Evolutionary conservation across 1,140 invertebrate genomes (phyloP).

Genomic region (Eupeodes corollae): DNA sequence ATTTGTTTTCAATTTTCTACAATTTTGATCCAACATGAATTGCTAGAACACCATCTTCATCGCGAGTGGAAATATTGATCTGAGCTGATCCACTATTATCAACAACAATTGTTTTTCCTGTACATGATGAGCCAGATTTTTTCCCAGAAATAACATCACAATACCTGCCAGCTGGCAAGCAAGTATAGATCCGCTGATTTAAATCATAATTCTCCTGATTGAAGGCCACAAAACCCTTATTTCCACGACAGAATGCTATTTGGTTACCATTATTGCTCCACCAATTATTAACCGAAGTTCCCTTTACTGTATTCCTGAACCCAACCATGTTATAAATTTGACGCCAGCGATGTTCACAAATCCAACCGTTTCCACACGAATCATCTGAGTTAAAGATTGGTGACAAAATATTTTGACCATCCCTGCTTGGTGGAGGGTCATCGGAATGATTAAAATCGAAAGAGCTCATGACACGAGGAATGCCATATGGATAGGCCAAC

Average conservation of each 20-base stretch:
- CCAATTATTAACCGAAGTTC: constrained; percentile 50
- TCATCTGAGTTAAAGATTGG: constrained; percentile 44
- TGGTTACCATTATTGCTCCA: constrained; percentile 68
- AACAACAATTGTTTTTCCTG: constrained; percentile 57
- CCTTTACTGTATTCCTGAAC: constrained; percentile 55
- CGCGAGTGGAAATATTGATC: constrained; percentile 44
- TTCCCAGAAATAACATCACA: constrained; percentile 75
- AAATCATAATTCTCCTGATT: constrained; percentile 51
- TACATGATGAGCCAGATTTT: constrained; percentile 49
- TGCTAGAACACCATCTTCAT: constrained; percentile 61
- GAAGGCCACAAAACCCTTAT: constrained; percentile 61
- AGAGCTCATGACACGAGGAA: constrained; percentile 65
- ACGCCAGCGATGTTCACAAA: constrained; percentile 85
- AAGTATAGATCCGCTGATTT: constrained; percentile 49
- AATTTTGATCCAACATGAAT: constrained; percentile 51
- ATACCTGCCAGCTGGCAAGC: constrained; percentile 64
- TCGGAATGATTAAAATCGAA: constrained; percentile 42
- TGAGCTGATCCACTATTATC: constrained; percentile 49
- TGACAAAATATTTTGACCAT: constrained; percentile 33
- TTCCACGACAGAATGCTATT: constrained; percentile 64
- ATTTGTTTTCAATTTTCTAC: constrained; percentile 11
- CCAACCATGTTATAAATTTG: constrained; percentile 76
- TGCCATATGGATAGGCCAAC: constrained; percentile 66
- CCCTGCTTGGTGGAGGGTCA: constrained; percentile 40
- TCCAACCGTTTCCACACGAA: constrained; percentile 55